Conservation (phyloP, 2,888 invertebrate genomes). For the Andrena haemorrhoa region DNA sequence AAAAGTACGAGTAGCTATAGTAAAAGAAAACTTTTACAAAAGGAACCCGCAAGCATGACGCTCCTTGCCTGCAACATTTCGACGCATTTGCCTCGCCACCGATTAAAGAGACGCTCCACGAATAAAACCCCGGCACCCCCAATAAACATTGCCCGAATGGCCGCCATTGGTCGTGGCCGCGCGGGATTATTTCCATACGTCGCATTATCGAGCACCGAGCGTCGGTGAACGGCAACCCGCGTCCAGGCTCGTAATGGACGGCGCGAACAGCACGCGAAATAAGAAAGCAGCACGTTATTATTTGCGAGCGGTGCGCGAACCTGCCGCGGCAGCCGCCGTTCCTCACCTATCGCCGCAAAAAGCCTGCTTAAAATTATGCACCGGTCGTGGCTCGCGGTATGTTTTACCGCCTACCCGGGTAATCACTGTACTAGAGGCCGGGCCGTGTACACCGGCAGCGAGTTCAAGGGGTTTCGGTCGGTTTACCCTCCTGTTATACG, state of each 20-base stretch:
- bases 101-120: no score
- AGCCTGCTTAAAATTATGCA: conserved; percentile 48
- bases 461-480: conserved; percentile 42
- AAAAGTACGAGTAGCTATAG: no score
- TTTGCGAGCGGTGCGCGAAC: conserved; percentile 20
- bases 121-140: no score
- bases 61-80: no score
- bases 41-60: no score
- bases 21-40: no score
- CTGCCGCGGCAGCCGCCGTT: conserved; percentile 9
- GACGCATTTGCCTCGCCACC: no score
- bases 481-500: conserved; percentile 4
- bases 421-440: conserved; percentile 46
- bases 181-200: background rate
- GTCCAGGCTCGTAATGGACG: background rate
- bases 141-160: no score
- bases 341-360: conserved; percentile 28
- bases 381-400: conserved; percentile 35
- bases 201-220: conserved; percentile 17
- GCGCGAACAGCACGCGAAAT: conserved; percentile 22
- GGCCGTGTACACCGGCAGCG: conserved; percentile 1
- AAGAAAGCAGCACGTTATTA: conserved; percentile 21
- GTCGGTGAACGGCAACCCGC: background rate
- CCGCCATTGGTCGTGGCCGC: background rate
- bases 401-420: conserved; percentile 42